Evolutionary conservation across 2,888 invertebrate species (phyloP), one percentile per base, ranked within the genome.

Genomic region (Hoplodrina ambigua): DNA sequence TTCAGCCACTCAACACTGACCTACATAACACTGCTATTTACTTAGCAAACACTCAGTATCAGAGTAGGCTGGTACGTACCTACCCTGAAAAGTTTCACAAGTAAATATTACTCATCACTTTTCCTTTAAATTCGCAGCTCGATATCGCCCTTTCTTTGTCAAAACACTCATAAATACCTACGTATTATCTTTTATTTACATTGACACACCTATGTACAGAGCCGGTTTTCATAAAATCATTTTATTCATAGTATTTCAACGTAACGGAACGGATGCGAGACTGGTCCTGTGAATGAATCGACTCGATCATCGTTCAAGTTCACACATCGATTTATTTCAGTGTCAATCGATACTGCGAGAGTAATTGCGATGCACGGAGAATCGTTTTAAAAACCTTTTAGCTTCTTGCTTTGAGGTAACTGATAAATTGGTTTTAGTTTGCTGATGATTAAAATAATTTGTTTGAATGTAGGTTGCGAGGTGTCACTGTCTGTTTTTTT

Each of bases 261-360:
- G 86, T 88, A 88, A 87, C 88, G 82, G 87, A 87, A 82, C 88
- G 89, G 88, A 91, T 91, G 83, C 81, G 78, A 81, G 86, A 88
- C 90, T 84, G 85, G 89, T 88, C 84, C 83, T 81, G 66, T 81
- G 86, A 88, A 84, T 85, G 85, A 83, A 85, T 84, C 82, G 82
- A 81, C 74, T 79, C 79, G 83, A 87, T 76, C 75, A 76, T 87
- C 87, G 87, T 86, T 87, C 88, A 89, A 88, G 86, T 87, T 88
- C 86, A 86, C 86, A 79, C 69, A 77, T 82, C 79, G 82, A 79
- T 85, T 83, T 81, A 81, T 76, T 69, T 70, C 78, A 85, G 69
- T 81, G 69, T 69, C 78, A 68, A 75, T 75, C 78, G 83, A 80
- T 83, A 57, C 68, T 55, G 20, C 15, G 60, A 46, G 46, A 46